Evolutionary conservation across 1,140 invertebrate genomes (phyloP).

Genomic region (Ectropis grisescens): DNA sequence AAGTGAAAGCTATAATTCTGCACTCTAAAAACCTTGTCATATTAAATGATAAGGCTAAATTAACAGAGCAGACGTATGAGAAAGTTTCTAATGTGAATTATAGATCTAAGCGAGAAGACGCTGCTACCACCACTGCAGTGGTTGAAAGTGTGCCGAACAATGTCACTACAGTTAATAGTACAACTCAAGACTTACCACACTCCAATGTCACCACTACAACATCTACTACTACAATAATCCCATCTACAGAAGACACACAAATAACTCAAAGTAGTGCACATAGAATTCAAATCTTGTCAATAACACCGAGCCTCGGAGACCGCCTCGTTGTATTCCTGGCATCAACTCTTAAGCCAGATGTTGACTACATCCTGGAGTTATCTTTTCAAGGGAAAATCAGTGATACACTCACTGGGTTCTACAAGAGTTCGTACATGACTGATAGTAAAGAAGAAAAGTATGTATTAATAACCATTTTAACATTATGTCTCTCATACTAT

Average conservation of each 20-base stretch:
- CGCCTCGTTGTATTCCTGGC: conserved; percentile 36
- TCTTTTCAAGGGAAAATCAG: conserved; percentile 70
- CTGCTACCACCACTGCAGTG: too few relatives aligned
- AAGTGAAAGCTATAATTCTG: conserved; percentile 71
- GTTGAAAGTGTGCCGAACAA: too few relatives aligned
- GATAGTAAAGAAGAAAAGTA: conserved; percentile 43
- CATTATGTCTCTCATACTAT: too few relatives aligned
- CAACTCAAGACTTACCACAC: neutral
- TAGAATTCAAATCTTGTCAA: conserved; percentile 38
- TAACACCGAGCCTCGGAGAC: conserved; percentile 31
- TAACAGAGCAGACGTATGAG: conserved; percentile 61
- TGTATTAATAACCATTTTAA: conserved; percentile 17
- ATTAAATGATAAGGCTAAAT: conserved; percentile 52
- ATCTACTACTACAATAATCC: conserved; percentile 1
- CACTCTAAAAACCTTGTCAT: conserved; percentile 76
- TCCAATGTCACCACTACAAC: neutral
- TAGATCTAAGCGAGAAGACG: too few relatives aligned
- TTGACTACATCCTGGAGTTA: conserved; percentile 65
- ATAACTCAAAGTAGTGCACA: conserved; percentile 43
- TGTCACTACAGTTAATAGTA: conserved; percentile 4
- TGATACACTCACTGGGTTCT: conserved; percentile 82
- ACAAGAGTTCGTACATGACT: conserved; percentile 80
- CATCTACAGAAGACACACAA: conserved; percentile 27
- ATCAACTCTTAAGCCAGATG: conserved; percentile 29
- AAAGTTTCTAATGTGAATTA: conserved; percentile 12